Evolutionary conservation across 2,113 vertebrate genomes (phyloP), one percentile per base, ranked within the genome.

Genomic region (Gambusia affinis): DNA sequence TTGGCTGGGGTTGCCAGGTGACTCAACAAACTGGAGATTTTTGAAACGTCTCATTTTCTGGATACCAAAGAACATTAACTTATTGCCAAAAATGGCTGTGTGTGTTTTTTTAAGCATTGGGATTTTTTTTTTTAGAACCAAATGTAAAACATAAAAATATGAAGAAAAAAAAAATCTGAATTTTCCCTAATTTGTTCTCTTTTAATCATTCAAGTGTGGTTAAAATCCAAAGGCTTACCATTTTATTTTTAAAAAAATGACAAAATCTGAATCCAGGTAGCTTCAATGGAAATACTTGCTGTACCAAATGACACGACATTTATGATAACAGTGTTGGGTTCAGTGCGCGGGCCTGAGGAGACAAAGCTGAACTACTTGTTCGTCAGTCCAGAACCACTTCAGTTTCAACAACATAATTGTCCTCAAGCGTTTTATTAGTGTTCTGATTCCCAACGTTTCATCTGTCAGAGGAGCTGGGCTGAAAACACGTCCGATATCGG

Each of bases 321-420:
- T 11, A 30, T 17, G 42, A 17, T 65, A 79, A 82, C 72, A 74
- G 39, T 60, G 39, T 70, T 63, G 54, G 24, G 78, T 82, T 83
- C 75, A 79, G 44, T 54, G 89, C 80, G 90, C 89, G 87, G 88
- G 88, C 81, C 76, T 67, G 37, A 65, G 27, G 67, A 74, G 80
- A 86, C 79, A 57, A 74, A 68, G 80, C 73, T 75, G 60, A 85
- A 54, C 66, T 61, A 78, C 78, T 70, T 83, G 37, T 73, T 61
- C 70, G 71, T 62, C 72, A 24, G 80, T 85, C 80, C 79, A 75
- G 76, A 69, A 72, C 81, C 90, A 89, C 90, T 92, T 91, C 79
- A 87, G 81, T 80, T 78, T 89, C 76, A 86, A 89, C 83, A 85
- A 83, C 81, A 89, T 91, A 91, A 93, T 93, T 88, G 68, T 87